Evolutionary conservation across 1,140 invertebrate genomes (phyloP), one percentile per base, ranked within the genome.

Genomic region (Euura lappo): DNA sequence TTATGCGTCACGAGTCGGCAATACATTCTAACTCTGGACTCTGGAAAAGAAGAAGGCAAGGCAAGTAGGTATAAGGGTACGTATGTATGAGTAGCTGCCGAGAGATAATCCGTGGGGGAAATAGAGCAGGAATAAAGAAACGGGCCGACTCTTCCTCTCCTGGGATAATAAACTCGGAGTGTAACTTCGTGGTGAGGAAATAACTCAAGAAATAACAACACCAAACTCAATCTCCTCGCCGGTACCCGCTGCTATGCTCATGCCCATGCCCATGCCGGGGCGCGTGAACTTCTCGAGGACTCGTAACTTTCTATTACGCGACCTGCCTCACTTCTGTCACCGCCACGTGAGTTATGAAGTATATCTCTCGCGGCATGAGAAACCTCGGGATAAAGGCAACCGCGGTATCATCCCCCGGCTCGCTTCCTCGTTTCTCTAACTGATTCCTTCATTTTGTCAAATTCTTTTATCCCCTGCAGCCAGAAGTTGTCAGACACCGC

Each of bases 291-390:
- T 74, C 70, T 71, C 74, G 66, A 71, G 70, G 68, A 68, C 67
- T 71, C 68, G 68, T 69, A 78, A 83, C 76, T 82, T 83, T 78
- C 76, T 73, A 75, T 67, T 69, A 45, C 70, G 68, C 71, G 79
- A 84, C 80, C 82, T 84, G 75, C 78, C 81, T 82, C 80, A 83
- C 77, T 79, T 75, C 68, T 74, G 75, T 73, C 72, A 64, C n/a
- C 46, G 67, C 70, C 70, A 66, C 71, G 77, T 76, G 72, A 77
- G 65, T 79, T 76, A 74, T 76, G 74, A 76, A 69, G 46, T 60
- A 70, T 44, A 60, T 73, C 65, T 28, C 28, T 28, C 28, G 28
- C 28, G 28, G 28, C 67, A 8, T 8, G 43, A 43, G 67, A 43
- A 68, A 28, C 10, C 67, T 28, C 43, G 42, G 43, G 42, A 8